Conservation (phyloP, 1,140 invertebrate species). For the Diabrotica undecimpunctata region DNA sequence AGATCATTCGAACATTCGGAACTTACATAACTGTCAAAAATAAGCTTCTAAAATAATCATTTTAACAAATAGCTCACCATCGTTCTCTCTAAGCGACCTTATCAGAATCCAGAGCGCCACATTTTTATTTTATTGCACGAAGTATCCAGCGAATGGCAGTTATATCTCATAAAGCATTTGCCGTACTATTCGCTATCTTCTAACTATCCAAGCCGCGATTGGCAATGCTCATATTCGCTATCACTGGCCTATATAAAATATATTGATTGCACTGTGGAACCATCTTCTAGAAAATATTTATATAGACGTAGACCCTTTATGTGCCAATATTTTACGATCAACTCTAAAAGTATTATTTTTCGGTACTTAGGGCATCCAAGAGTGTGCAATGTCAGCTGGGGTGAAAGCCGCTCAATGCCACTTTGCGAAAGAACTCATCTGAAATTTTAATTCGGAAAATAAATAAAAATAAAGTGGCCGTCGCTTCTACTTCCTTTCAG, state of each 20-base stretch:
- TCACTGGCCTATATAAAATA: not conserved
- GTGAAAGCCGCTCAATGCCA: not conserved
- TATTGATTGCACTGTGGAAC: conserved; percentile 1
- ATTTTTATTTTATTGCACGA: not conserved
- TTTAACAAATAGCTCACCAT: too few relatives aligned
- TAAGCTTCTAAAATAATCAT: too few relatives aligned
- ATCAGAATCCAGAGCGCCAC: conserved; percentile 1
- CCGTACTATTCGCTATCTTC: conserved; percentile 2
- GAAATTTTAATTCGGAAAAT: conserved; percentile 9
- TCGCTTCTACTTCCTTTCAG: too few relatives aligned
- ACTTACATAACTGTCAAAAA: too few relatives aligned
- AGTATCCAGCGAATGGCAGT: conserved; percentile 4
- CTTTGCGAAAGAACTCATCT: conserved; percentile 4
- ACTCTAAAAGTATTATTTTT: conserved; percentile 5
- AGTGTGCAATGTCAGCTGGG: conserved; percentile 6
- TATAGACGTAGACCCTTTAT: conserved; percentile 1
- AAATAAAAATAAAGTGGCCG: conserved; percentile 4
- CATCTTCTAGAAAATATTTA: conserved; percentile 9
- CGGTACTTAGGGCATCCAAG: not conserved
- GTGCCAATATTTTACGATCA: conserved; percentile 7
- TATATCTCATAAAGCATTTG: not conserved
- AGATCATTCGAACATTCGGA: too few relatives aligned
- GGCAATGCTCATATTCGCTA: conserved; percentile 7
- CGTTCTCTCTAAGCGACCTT: too few relatives aligned
- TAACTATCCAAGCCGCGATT: conserved; percentile 5